These are phyloP conservation scores for Stercorarius parasiticus DNA, from an alignment of 2,113 vertebrate genomes.

Conservation along the genomic window DNA sequence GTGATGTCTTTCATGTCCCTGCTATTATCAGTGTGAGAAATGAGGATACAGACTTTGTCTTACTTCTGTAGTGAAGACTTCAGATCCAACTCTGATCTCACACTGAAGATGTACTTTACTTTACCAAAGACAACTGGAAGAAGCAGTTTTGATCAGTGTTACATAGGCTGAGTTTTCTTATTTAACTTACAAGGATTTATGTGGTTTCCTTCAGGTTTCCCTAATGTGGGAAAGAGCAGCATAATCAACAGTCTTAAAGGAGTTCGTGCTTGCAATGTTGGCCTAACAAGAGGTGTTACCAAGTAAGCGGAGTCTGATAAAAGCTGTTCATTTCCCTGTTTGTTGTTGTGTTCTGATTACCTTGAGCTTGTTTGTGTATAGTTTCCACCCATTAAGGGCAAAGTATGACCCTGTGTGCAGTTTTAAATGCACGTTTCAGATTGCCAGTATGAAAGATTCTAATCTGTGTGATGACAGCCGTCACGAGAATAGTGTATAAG, in stretches of 20 bases:
- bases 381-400: not conserved
- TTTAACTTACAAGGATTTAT: not conserved
- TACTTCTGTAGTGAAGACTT: constrained; percentile 65
- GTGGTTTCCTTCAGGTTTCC: constrained; percentile 82
- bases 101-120: not conserved
- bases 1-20: not conserved
- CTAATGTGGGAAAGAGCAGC: constrained; percentile 97
- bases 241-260: constrained; percentile 92
- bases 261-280: constrained; percentile 79
- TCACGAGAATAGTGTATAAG: not conserved
- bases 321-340: not conserved
- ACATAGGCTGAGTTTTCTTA: not conserved
- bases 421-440: not conserved
- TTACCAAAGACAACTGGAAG: not conserved
- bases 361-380: not conserved
- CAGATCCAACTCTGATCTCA: constrained; percentile 76
- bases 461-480: not conserved
- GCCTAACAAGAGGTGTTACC: constrained; percentile 85
- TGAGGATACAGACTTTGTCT: constrained; percentile 58
- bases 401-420: not conserved
- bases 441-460: not conserved
- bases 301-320: constrained; percentile 76
- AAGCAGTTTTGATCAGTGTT: not conserved
- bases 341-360: not conserved
- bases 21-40: constrained; percentile 31